Evolutionary conservation across 1,140 invertebrate species (phyloP).

Genomic region (Lepidurus couesii): DNA sequence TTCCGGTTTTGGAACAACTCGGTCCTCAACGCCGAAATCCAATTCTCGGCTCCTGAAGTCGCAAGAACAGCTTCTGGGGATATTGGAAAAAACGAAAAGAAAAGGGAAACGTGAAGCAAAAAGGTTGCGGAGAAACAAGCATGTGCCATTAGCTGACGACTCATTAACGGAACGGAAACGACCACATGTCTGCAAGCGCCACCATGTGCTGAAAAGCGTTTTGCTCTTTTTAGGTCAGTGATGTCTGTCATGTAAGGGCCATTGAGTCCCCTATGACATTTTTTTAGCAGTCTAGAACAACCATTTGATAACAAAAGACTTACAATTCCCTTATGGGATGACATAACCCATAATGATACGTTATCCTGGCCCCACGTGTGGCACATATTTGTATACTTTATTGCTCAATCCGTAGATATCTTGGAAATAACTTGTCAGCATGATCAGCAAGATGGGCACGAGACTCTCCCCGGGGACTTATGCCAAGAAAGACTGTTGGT

Average conservation of each 20-base stretch:
- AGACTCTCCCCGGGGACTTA: too few species aligned
- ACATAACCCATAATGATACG: too few species aligned
- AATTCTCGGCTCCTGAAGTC: slow-evolving; percentile 5
- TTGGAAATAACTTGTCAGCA: too few species aligned
- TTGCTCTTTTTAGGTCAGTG: background rate
- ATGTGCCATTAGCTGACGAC: slow-evolving; percentile 15
- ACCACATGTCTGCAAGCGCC: background rate
- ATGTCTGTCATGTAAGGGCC: background rate
- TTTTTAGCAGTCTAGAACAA: background rate
- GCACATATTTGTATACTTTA: too few species aligned
- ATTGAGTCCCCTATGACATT: background rate
- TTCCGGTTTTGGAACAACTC: slow-evolving; percentile 29
- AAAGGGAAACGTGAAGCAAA: background rate
- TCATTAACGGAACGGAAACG: slow-evolving; percentile 14
- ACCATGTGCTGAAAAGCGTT: slow-evolving; percentile 7
- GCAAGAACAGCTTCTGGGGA: background rate
- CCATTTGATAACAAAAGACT: background rate
- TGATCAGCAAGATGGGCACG: too few species aligned
- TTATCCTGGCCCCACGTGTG: too few species aligned
- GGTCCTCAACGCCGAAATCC: slow-evolving; percentile 24
- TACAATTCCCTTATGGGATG: too few species aligned
- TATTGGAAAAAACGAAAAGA: background rate
- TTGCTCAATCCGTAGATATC: too few species aligned
- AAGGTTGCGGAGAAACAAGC: background rate
- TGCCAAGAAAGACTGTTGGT: too few species aligned